phyloP scores from a whole-genome alignment of 2,888 invertebrate genomes.

The Lamproptera curius region DNA sequence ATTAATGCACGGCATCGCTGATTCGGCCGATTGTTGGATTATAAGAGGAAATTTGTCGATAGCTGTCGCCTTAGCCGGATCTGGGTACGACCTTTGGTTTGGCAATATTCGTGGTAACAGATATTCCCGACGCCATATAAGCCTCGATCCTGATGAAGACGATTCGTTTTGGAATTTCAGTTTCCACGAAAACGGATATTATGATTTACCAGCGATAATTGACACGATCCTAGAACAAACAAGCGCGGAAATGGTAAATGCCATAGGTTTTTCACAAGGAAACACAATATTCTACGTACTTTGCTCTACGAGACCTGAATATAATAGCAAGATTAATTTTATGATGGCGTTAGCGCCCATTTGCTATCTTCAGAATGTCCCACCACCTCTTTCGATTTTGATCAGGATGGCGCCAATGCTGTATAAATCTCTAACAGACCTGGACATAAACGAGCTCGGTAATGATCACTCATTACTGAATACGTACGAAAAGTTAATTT shows the following conservation, averaged over 20 bases:
- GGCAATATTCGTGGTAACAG: conserved; percentile 78
- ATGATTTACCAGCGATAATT: conserved; percentile 83
- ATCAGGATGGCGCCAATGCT: conserved; percentile 13
- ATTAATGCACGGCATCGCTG: conserved; percentile 50
- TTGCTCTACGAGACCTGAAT: conserved; percentile 72
- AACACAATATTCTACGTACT: conserved; percentile 78
- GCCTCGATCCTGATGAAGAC: conserved; percentile 53
- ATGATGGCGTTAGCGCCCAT: conserved; percentile 62
- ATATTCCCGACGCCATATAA: conserved; percentile 77
- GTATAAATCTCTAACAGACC: conserved; percentile 8
- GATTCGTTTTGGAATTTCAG: conserved; percentile 74
- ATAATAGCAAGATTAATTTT: conserved; percentile 76
- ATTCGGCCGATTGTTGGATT: conserved; percentile 52
- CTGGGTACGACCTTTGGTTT: conserved; percentile 74
- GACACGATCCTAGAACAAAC: conserved; percentile 58
- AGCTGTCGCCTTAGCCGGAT: conserved; percentile 59
- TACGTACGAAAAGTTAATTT: conserved; percentile 16
- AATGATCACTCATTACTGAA: conserved; percentile 18
- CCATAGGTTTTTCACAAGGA: conserved; percentile 86
- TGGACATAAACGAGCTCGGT: conserved; percentile 20
- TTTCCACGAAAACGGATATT: conserved; percentile 84
- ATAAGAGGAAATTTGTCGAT: conserved; percentile 44
- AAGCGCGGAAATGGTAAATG: conserved; percentile 74
- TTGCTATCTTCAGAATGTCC: conserved; percentile 31
- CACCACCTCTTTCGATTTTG: conserved; percentile 12